These are phyloP conservation scores for Meteorus cinctellus DNA, from an alignment of 2,888 invertebrate genomes.

Conservation along the genomic window DNA sequence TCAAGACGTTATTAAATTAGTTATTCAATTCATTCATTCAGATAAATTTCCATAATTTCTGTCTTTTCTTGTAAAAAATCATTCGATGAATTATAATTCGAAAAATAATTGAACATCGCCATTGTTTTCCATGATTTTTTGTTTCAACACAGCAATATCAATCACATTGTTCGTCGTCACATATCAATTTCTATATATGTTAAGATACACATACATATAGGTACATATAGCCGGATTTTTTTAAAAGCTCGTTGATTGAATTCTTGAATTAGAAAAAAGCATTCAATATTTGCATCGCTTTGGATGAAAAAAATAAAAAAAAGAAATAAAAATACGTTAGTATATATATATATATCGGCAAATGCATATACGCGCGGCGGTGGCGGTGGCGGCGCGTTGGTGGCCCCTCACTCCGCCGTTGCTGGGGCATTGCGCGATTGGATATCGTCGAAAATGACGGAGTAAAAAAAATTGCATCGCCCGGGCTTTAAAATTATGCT, in stretches of 20 bases:
- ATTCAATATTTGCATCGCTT: slow-evolving; percentile 48
- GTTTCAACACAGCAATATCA: not conserved
- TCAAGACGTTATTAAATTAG: not conserved
- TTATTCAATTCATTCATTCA: not conserved
- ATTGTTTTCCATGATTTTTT: not conserved
- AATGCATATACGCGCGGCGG: slow-evolving; percentile 24
- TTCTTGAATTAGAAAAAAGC: slow-evolving; percentile 48
- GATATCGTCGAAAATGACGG: slow-evolving; percentile 46
- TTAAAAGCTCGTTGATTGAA: slow-evolving; percentile 45
- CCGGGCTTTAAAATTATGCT: slow-evolving; percentile 43
- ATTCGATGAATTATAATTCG: not conserved
- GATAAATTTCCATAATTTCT: not conserved
- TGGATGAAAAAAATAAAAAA: slow-evolving; percentile 35
- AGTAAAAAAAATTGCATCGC: slow-evolving; percentile 43
- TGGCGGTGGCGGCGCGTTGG: slow-evolving; percentile 32
- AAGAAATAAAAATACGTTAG: not conserved
- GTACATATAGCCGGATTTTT: slow-evolving; percentile 21
- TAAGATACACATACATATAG: not conserved
- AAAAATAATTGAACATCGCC: not conserved
- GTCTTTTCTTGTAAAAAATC: not conserved
- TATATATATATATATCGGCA: slow-evolving; percentile 21
- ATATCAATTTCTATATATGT: slow-evolving; percentile 10
- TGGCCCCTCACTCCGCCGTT: slow-evolving; percentile 30
- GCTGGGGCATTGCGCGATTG: slow-evolving; percentile 37
- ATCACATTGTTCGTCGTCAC: not conserved